Conservation (phyloP, 2,888 invertebrate species). For the Linnaemya vulpina region DNA sequence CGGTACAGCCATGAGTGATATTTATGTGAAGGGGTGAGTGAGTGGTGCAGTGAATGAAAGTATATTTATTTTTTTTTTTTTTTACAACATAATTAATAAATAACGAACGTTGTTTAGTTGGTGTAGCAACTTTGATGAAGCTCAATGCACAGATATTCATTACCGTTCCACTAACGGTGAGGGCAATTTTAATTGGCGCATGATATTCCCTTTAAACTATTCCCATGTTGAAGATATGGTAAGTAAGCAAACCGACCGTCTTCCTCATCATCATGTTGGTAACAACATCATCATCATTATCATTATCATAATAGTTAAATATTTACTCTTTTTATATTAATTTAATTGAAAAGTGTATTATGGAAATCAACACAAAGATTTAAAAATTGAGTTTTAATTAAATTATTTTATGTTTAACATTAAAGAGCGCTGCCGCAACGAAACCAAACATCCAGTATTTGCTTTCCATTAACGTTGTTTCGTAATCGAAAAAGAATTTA, state of each 20-base stretch:
- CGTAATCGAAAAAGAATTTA: not conserved
- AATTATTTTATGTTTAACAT: slow-evolving; percentile 1
- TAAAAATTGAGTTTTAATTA: slow-evolving; percentile 45
- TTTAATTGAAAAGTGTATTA: slow-evolving; percentile 17
- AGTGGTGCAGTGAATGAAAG: slow-evolving; percentile 30
- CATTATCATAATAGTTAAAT: not conserved
- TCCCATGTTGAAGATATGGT: slow-evolving; percentile 89
- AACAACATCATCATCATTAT: no score
- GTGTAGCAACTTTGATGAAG: slow-evolving; percentile 87
- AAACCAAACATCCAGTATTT: not conserved
- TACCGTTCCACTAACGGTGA: slow-evolving; percentile 91
- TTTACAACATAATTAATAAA: slow-evolving; percentile 1
- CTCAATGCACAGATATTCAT: slow-evolving; percentile 92
- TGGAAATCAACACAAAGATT: not conserved
- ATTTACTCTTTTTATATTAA: not conserved
- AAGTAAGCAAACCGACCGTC: slow-evolving; percentile 63
- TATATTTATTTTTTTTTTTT: no score
- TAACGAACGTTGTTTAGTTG: slow-evolving; percentile 84
- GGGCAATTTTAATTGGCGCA: slow-evolving; percentile 95
- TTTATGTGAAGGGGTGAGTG: slow-evolving; percentile 88
- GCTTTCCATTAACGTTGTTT: not conserved
- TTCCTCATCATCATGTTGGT: not conserved
- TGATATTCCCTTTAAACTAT: slow-evolving; percentile 91
- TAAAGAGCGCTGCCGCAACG: not conserved
- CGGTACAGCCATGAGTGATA: slow-evolving; percentile 90